A percentile compares a stretch with the other conserved stretches of the same genome.
Evolutionary conservation across 2,888 invertebrate genomes (phyloP).

Genomic region (Dynastes maya): DNA sequence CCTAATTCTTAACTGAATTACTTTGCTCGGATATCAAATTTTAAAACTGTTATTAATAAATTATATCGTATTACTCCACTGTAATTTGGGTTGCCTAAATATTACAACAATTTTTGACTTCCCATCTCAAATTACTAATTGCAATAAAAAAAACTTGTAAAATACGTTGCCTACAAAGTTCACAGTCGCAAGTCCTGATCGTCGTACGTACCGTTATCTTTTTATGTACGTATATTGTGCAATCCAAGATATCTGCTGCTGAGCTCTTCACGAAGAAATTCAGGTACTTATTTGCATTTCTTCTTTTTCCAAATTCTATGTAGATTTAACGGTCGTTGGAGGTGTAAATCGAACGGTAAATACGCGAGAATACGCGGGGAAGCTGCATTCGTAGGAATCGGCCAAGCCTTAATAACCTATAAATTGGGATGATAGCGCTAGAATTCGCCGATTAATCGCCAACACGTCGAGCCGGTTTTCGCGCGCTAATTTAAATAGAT

Average conservation of each 20-base stretch:
- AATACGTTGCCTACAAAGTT: slow-evolving; percentile 41
- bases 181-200: neutral
- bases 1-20: no score
- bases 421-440: slow-evolving; percentile 18
- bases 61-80: no score
- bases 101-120: neutral
- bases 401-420: slow-evolving; percentile 21
- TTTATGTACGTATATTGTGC: neutral
- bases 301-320: slow-evolving; percentile 1
- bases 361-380: neutral
- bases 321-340: slow-evolving; percentile 1
- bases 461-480: slow-evolving; percentile 1
- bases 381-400: neutral
- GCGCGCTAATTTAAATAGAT: slow-evolving; percentile 48
- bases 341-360: slow-evolving; percentile 7
- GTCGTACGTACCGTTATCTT: slow-evolving; percentile 12
- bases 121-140: slow-evolving; percentile 29
- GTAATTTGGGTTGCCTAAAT: slow-evolving; percentile 25
- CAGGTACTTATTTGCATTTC: slow-evolving; percentile 19
- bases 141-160: slow-evolving; percentile 31
- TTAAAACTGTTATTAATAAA: no score
- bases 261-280: slow-evolving; percentile 14
- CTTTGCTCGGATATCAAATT: no score
- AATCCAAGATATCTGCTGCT: slow-evolving; percentile 16
- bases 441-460: neutral